These are phyloP conservation scores for Muraenolepis orangiensis DNA, from an alignment of 2,797 vertebrate species.

Conservation along the genomic window DNA sequence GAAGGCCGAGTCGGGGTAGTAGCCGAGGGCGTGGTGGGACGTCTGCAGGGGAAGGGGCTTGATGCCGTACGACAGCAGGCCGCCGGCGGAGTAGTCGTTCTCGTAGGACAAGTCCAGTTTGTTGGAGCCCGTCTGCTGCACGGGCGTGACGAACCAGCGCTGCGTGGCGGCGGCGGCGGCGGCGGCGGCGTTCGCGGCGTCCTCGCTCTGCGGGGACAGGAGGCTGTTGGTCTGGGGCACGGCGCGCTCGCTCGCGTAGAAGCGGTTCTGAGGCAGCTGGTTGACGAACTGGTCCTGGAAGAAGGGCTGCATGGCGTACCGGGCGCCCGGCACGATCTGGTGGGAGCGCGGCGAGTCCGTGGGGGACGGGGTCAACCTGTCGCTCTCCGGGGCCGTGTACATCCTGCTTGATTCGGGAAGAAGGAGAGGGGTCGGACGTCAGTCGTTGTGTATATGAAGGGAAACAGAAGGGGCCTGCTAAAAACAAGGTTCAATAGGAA, in stretches of 20 bases:
- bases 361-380: slow-evolving; percentile 96
- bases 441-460: neutral
- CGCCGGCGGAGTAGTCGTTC: slow-evolving; percentile 88
- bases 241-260: slow-evolving; percentile 89
- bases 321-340: slow-evolving; percentile 94
- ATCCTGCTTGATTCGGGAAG: slow-evolving; percentile 74
- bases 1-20: slow-evolving; percentile 93
- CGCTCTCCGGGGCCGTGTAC: slow-evolving; percentile 97
- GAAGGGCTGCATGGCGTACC: slow-evolving; percentile 94
- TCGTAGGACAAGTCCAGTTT: slow-evolving; percentile 94
- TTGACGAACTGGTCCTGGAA: slow-evolving; percentile 99
- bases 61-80: slow-evolving; percentile 92
- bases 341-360: slow-evolving; percentile 98
- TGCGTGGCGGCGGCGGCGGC: slow-evolving; percentile 81
- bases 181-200: slow-evolving; percentile 80
- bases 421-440: neutral
- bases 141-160: slow-evolving; percentile 92
- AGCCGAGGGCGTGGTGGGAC: slow-evolving; percentile 90
- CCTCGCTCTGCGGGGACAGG: slow-evolving; percentile 90
- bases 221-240: slow-evolving; percentile 95
- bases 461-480: no score
- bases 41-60: slow-evolving; percentile 94
- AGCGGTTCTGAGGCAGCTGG: slow-evolving; percentile 93
- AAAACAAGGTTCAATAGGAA: slow-evolving; percentile 5
- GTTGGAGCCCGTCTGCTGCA: slow-evolving; percentile 87